Conservation (phyloP, 2,113 vertebrate species). For the Ammodytes dubius region DNA sequence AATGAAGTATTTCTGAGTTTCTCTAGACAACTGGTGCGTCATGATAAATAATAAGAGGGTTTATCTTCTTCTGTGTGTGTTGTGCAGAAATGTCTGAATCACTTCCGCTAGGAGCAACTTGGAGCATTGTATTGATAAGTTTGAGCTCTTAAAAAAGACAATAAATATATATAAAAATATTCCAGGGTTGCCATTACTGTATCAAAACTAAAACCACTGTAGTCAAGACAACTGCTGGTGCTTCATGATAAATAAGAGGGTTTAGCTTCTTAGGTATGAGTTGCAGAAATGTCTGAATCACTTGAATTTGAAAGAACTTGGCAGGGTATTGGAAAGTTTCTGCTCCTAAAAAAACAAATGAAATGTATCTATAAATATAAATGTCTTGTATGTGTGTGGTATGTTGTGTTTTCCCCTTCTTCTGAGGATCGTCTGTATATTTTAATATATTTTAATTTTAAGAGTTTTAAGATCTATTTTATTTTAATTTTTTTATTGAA, state of each 20-base stretch:
- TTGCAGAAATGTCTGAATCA: conserved; percentile 40
- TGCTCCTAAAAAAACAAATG: neutral
- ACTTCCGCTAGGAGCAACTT: conserved; percentile 30
- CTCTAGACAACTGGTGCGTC: conserved; percentile 64
- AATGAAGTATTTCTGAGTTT: conserved; percentile 62
- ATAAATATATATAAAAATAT: too few relatives aligned
- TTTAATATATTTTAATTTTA: too few relatives aligned
- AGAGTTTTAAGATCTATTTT: too few relatives aligned
- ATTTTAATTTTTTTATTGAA: too few relatives aligned
- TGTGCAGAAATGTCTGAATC: conserved; percentile 39
- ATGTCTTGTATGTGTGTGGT: too few relatives aligned
- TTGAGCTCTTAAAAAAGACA: too few relatives aligned
- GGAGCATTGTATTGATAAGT: too few relatives aligned
- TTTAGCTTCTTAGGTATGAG: conserved; percentile 53
- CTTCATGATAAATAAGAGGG: neutral
- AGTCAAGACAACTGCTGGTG: too few relatives aligned
- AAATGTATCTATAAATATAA: neutral
- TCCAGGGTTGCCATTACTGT: too few relatives aligned
- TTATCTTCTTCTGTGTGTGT: conserved; percentile 53
- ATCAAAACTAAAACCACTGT: too few relatives aligned
- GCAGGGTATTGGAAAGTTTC: conserved; percentile 26
- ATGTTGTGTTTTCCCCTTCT: too few relatives aligned
- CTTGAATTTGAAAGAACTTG: conserved; percentile 33
- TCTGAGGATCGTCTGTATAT: too few relatives aligned
- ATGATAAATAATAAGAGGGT: conserved; percentile 4